Percentiles rank a stretch among this genome's conserved stretches.
Evolutionary conservation across 2,113 vertebrate genomes (phyloP).

Genomic region (Eidolon helvum): DNA sequence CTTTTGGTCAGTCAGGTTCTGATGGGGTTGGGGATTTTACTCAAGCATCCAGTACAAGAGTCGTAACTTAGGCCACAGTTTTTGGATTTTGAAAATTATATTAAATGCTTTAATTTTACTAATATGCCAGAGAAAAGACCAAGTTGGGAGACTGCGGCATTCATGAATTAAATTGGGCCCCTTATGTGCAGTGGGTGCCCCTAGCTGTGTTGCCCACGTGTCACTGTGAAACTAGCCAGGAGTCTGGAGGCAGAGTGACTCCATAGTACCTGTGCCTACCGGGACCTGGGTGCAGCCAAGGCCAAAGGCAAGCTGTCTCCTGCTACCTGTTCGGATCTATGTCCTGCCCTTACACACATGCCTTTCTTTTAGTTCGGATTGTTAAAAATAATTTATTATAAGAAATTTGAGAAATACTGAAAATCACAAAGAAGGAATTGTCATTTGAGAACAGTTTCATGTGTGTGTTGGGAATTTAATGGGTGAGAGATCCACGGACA

Average conservation of each 20-base stretch:
- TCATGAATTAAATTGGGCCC: background rate
- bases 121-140: background rate
- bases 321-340: background rate
- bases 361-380: background rate
- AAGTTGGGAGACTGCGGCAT: background rate
- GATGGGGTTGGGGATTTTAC: background rate
- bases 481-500: too few relatives aligned
- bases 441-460: background rate
- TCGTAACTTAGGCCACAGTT: background rate
- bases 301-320: background rate
- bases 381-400: background rate
- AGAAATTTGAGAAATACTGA: background rate
- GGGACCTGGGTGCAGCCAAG: background rate
- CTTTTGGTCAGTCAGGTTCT: background rate
- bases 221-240: too few relatives aligned
- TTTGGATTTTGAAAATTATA: background rate
- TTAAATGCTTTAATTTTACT: background rate
- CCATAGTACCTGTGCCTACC: background rate
- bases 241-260: background rate
- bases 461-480: background rate
- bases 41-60: background rate
- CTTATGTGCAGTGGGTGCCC: background rate
- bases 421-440: background rate
- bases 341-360: background rate
- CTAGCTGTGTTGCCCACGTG: fast-evolving